Conservation (phyloP, 2,888 invertebrate species). For the Hypselothyrea guttata region DNA sequence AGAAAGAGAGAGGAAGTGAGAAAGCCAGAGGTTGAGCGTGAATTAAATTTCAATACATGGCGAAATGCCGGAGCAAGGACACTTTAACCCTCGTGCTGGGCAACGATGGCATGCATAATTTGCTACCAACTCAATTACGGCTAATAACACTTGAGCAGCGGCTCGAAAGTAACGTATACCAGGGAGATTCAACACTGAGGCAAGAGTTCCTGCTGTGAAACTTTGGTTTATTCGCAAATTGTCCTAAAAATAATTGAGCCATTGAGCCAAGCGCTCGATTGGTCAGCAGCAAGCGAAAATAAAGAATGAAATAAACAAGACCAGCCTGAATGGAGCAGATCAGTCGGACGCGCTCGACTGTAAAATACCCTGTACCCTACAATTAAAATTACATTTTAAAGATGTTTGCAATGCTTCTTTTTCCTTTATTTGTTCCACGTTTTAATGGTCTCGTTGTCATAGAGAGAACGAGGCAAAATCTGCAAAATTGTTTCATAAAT, state of each 20-base stretch:
- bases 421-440: too few species aligned
- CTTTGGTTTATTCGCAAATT: constrained; percentile 79
- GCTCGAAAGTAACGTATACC: constrained; percentile 5
- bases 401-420: too few species aligned
- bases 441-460: too few species aligned
- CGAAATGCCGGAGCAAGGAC: not conserved
- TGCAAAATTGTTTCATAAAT: too few species aligned
- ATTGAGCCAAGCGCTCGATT: constrained; percentile 71
- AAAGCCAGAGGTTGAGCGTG: too few species aligned
- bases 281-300: constrained; percentile 61
- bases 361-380: too few species aligned
- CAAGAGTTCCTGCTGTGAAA: constrained; percentile 37
- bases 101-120: constrained; percentile 63
- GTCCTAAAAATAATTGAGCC: constrained; percentile 79
- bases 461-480: too few species aligned
- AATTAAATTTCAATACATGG: constrained; percentile 25
- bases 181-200: not conserved
- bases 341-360: too few species aligned
- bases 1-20: too few species aligned
- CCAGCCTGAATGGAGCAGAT: too few species aligned
- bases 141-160: constrained; percentile 64
- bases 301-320: constrained; percentile 60
- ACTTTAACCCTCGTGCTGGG: constrained; percentile 1
- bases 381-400: too few species aligned
- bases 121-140: constrained; percentile 67